Base-by-base conservation (phyloP, 2,797 vertebrate genomes). In the Fundulus diaphanus region DNA sequence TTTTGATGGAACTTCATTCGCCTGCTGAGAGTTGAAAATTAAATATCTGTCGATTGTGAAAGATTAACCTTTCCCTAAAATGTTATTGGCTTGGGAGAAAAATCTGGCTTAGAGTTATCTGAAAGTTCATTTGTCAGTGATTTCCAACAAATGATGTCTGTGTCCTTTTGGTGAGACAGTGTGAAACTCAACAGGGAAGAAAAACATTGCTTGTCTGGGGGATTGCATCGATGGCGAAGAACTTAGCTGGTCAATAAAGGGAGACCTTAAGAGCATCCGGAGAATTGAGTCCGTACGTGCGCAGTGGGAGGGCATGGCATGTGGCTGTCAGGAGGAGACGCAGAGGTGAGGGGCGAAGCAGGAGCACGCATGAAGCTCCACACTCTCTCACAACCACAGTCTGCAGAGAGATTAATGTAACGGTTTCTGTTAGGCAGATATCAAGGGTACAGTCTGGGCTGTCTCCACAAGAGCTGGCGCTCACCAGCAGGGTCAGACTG, bases 71-170 rank as follows among this genome's bases (percentile, higher is more conserved):
- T 94, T 93, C 44, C 74, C 75, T 75, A 82, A 91, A 94, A 94
- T 93, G 92, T 87, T 93, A 90, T 85, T 74, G 74, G 48, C 65
- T 80, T 70, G 87, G 61, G 40, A 76, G n/a, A 84, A 82, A 76
- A 82, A 67, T 61, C 57, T 52, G 63, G 67, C 82, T 87, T 74
- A 51, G 81, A 91, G 78, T 83, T 82, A 90, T 91, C 69, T 76
- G 80, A 95, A 92, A 93, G 92, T 93, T 94, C 88, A 93, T 92
- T 92, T 93, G 87, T 93, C 89, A 88, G 27, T 85, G 82, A 87
- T 90, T 87, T 88, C 76, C 75, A 83, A 46, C 71, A 88, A 87
- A 90, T 93, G 83, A 91, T 82, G 86, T 82, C 87, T 88, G 86
- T 94, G 92, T 93, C 92, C 90, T 92, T 93, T 93, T 75, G 67